Evolutionary conservation across 2,113 vertebrate genomes (phyloP).

Genomic region (Mystacornis crossleyi): DNA sequence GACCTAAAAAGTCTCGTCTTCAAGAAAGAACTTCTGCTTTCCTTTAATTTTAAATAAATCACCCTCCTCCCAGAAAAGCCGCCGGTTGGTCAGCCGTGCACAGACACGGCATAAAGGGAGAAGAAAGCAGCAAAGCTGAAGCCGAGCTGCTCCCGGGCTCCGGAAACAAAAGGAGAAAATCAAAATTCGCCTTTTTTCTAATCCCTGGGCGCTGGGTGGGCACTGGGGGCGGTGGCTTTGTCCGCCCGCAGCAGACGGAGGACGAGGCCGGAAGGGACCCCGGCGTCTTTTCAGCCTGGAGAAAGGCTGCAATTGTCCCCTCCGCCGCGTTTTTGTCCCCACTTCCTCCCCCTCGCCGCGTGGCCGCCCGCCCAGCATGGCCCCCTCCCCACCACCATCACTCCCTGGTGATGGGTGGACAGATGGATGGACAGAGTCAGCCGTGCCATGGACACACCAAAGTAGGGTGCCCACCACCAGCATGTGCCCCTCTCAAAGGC

Average conservation of each 20-base stretch:
- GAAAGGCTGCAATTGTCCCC: slow-evolving; percentile 51
- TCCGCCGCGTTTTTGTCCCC: not conserved
- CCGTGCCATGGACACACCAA: fast-evolving
- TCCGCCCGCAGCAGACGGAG: not conserved
- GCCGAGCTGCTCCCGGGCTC: not conserved
- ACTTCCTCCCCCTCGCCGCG: not conserved
- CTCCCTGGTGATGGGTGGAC: not conserved
- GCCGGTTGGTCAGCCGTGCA: not conserved
- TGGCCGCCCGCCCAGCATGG: fast-evolving
- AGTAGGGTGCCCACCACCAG: not conserved
- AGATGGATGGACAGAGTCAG: fast-evolving
- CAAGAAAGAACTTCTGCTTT: slow-evolving; percentile 49
- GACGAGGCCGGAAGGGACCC: slow-evolving; percentile 22
- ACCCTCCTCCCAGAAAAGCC: not conserved
- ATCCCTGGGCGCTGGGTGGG: slow-evolving; percentile 48
- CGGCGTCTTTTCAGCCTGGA: slow-evolving; percentile 6
- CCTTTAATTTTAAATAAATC: slow-evolving; percentile 53
- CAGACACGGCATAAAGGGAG: not conserved
- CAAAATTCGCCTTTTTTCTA: slow-evolving; percentile 33
- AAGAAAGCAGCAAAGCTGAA: not conserved
- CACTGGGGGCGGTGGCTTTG: slow-evolving; percentile 16
- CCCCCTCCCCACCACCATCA: not conserved
- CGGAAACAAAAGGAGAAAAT: slow-evolving; percentile 20
- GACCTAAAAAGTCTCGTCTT: not conserved
- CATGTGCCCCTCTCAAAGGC: not conserved